A percentile compares a stretch with the other conserved stretches of the same genome.
phyloP scores from a whole-genome alignment of 1,140 invertebrate species.

The Aphelinus certus region DNA sequence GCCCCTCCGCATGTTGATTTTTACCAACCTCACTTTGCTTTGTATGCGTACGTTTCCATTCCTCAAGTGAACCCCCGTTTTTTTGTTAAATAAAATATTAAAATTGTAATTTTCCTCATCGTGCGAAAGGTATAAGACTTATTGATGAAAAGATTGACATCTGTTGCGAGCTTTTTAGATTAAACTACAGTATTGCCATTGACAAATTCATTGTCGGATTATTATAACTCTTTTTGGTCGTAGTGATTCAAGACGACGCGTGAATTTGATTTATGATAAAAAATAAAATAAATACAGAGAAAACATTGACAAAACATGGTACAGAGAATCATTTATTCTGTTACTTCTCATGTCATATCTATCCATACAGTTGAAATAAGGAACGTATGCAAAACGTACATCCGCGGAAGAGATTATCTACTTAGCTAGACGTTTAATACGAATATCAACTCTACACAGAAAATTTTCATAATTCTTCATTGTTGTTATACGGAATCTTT shows the following conservation, averaged over 20 bases:
- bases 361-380: conserved; percentile 55
- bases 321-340: conserved; percentile 55
- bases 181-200: conserved; percentile 32
- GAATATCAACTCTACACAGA: conserved; percentile 22
- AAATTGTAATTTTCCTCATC: conserved; percentile 37
- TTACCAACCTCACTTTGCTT: conserved; percentile 36
- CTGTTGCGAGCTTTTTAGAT: conserved; percentile 27
- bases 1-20: conserved; percentile 34
- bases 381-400: conserved; percentile 56
- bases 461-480: conserved; percentile 24
- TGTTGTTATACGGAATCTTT: conserved; percentile 16
- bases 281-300: conserved; percentile 39
- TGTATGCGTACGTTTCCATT: conserved; percentile 30
- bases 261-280: conserved; percentile 25
- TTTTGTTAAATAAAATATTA: not conserved
- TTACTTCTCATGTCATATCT: conserved; percentile 54
- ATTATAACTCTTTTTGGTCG: conserved; percentile 17
- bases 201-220: conserved; percentile 19
- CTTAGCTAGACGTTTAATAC: conserved; percentile 46
- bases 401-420: conserved; percentile 53
- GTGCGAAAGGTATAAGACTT: conserved; percentile 41
- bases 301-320: conserved; percentile 43
- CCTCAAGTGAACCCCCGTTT: not conserved
- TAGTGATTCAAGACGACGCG: conserved; percentile 13
- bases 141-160: conserved; percentile 35